phyloP scores from a whole-genome alignment of 2,888 invertebrate species.

The Noctua pronuba region DNA sequence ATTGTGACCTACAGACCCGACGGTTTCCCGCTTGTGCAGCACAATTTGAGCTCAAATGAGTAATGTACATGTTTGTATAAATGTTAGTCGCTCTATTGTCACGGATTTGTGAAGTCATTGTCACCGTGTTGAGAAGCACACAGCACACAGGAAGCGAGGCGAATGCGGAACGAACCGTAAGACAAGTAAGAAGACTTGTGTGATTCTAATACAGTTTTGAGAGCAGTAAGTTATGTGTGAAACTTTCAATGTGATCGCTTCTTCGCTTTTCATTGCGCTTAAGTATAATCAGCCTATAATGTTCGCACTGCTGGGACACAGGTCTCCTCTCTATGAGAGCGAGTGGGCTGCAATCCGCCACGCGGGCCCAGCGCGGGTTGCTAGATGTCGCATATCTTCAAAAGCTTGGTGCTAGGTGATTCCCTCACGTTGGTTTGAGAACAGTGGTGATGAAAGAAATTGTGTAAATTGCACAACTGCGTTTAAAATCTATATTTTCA shows the following conservation, averaged over 20 bases:
- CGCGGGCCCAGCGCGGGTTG: not conserved
- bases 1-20: not conserved
- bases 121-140: not conserved
- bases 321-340: not conserved
- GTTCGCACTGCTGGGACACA: not conserved
- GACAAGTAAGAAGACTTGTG: not conserved
- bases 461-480: not conserved
- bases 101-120: slow-evolving; percentile 27
- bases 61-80: slow-evolving; percentile 20
- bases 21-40: not conserved
- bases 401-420: not conserved
- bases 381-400: not conserved
- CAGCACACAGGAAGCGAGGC: slow-evolving; percentile 1
- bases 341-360: not conserved
- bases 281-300: not conserved
- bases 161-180: not conserved
- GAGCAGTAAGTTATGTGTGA: not conserved
- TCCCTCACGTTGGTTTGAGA: too few species aligned
- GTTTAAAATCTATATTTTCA: not conserved
- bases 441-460: too few species aligned
- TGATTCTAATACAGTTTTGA: not conserved
- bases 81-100: slow-evolving; percentile 25
- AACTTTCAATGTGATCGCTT: not conserved
- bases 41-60: not conserved
- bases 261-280: not conserved